phyloP scores from a whole-genome alignment of 2,797 vertebrate species.

The Gymnoscopelus braueri region DNA sequence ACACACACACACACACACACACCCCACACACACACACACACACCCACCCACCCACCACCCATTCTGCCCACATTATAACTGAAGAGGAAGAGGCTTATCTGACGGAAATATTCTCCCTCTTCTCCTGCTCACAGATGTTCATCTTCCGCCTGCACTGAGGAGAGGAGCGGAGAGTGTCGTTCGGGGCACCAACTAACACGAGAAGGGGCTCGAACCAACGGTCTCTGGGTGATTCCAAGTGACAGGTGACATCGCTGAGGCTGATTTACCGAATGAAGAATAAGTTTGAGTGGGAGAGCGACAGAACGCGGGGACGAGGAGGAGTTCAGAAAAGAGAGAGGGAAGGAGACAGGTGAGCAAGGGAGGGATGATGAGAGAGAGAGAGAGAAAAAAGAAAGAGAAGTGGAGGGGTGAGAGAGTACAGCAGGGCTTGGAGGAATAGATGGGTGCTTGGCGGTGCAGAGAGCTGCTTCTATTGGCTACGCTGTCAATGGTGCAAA shows the following conservation, averaged over 20 bases:
- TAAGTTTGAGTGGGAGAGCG: background rate
- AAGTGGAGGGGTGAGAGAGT: conserved; percentile 1
- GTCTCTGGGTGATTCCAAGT: background rate
- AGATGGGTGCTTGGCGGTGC: conserved; percentile 60
- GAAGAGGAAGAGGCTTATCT: too few species aligned
- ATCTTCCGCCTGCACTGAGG: too few species aligned
- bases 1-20: too few species aligned
- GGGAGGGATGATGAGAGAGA: conserved; percentile 10
- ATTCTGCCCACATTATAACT: too few species aligned
- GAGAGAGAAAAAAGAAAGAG: background rate
- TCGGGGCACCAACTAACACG: too few species aligned
- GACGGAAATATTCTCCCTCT: too few species aligned
- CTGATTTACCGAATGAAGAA: conserved; percentile 1
- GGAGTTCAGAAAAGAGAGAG: background rate
- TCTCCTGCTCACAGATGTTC: too few species aligned
- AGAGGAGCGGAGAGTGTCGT: too few species aligned
- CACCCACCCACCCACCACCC: too few species aligned
- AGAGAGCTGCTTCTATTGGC: conserved; percentile 44
- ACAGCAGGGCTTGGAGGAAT: conserved; percentile 44
- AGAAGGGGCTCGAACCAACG: background rate
- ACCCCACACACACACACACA: too few species aligned
- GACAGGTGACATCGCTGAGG: conserved; percentile 10
- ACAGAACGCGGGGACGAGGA: background rate
- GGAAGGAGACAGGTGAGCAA: conserved; percentile 13
- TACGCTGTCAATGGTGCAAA: conserved; percentile 56